Evolutionary conservation across 2,797 vertebrate species (phyloP), one percentile per base, ranked within the genome.

Genomic region (Clarias pachynema): DNA sequence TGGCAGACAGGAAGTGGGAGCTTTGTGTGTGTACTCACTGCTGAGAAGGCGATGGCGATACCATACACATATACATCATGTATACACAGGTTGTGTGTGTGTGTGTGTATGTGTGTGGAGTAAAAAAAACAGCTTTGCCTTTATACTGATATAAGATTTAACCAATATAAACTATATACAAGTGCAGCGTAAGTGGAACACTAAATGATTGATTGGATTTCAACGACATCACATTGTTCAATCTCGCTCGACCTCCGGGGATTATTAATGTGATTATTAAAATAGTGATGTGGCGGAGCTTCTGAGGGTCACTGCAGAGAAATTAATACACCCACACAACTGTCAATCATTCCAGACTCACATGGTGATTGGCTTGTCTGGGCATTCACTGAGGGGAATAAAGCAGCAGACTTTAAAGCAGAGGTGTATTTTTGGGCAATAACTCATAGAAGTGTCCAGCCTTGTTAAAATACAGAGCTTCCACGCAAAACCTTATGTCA

Each of bases 11-110:
- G 78, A 80, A 80, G n/a, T 80, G 37, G 37, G 65, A 49, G 60
- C 78, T 80, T 80, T 65, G 29, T 65, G 9, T 65, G n/a, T 80
- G 24, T 49, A 80, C 78, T 49, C 78, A 80, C 60, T 49, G 9
- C n/a, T 44, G 34, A 63, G 7, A 62, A 59, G 59, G 60, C 0
- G 16, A 65, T 2, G 14, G 34, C 0, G 24, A 79, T 26, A 60
- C 59, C 77, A 26, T 24, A 29, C 37, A 65, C n/a, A 65, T 14
- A 20, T 49, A 60, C 22, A 20, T 63, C 59, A 26, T 24, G 40
- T n/a, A 24, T 24, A n/a, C 40, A 22, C 6, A 6, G 2, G 16
- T 18, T 49, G 44, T 49, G 44, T 16, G 7, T 31, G 56, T 18
- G 18, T 9, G 18, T 49, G 44, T 16, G 7, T 31, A 18, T 18